Conservation (phyloP, 2,113 vertebrate species). For the Sisor rabdophorus region DNA sequence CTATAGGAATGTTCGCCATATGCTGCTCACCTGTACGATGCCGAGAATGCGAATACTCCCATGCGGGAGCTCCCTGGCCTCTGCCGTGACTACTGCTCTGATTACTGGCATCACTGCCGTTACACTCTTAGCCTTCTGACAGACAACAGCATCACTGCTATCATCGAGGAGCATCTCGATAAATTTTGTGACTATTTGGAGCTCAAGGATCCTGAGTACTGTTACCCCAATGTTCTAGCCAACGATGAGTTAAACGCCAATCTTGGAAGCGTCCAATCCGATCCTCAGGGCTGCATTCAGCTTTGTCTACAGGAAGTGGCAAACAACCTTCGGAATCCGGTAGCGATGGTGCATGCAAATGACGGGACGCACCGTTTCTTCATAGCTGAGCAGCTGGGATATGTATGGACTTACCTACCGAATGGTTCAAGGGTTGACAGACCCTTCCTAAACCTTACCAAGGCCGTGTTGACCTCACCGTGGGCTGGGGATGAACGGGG, state of each 20-base stretch:
- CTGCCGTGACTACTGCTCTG: slow-evolving; percentile 69
- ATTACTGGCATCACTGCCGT: slow-evolving; percentile 72
- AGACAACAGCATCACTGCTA: slow-evolving; percentile 59
- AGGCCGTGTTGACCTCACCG: slow-evolving; percentile 72
- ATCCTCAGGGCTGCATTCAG: slow-evolving; percentile 72
- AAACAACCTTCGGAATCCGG: slow-evolving; percentile 76
- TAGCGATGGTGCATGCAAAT: slow-evolving; percentile 76
- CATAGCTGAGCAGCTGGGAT: slow-evolving; percentile 77
- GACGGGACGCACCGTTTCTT: slow-evolving; percentile 78
- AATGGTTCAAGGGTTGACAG: slow-evolving; percentile 73
- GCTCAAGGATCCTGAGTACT: slow-evolving; percentile 75
- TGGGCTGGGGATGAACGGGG: slow-evolving; percentile 78
- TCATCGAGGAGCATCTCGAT: slow-evolving; percentile 64
- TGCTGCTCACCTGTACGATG: slow-evolving; percentile 75
- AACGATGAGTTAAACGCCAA: slow-evolving; percentile 69
- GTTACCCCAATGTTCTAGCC: slow-evolving; percentile 72
- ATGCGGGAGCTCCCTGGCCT: slow-evolving; percentile 72
- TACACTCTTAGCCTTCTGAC: slow-evolving; percentile 70
- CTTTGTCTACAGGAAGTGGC: slow-evolving; percentile 74
- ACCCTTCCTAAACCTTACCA: slow-evolving; percentile 77
- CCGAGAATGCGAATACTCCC: slow-evolving; percentile 75
- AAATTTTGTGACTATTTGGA: slow-evolving; percentile 71
- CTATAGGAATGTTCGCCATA: slow-evolving; percentile 77
- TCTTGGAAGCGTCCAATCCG: slow-evolving; percentile 66
- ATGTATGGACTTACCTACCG: slow-evolving; percentile 74